Evolutionary conservation across 2,113 vertebrate genomes (phyloP).

Genomic region (Nettapus auritus): DNA sequence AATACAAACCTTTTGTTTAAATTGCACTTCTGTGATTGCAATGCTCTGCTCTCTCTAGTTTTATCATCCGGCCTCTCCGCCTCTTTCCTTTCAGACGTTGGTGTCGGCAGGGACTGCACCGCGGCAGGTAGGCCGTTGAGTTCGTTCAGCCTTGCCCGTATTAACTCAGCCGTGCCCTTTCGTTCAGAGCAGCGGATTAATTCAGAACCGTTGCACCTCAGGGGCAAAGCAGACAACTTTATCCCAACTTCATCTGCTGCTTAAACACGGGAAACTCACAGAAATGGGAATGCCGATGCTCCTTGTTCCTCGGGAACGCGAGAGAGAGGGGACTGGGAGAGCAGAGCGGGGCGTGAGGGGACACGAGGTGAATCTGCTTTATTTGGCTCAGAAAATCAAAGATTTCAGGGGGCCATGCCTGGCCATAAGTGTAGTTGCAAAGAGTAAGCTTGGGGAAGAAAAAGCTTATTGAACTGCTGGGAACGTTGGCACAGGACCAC

Average conservation of each 20-base stretch:
- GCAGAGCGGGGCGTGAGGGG: not conserved
- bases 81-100: not conserved
- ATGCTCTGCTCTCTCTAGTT: slow-evolving; percentile 39
- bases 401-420: not conserved
- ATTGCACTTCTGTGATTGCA: slow-evolving; percentile 36
- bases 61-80: not conserved
- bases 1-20: slow-evolving; percentile 33
- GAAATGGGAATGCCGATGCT: not conserved
- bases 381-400: not conserved
- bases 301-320: not conserved
- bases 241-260: not conserved
- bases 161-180: not conserved
- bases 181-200: not conserved
- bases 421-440: not conserved
- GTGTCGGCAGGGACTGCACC: not conserved
- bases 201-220: not conserved
- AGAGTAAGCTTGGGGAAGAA: not conserved
- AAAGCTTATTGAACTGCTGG: not conserved
- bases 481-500: not conserved
- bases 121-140: not conserved
- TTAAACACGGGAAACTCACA: not conserved
- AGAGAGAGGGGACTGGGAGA: not conserved
- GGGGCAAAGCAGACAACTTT: not conserved
- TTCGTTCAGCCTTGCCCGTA: not conserved
- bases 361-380: not conserved